A percentile compares a stretch with the other conserved stretches of the same genome.
Conservation (phyloP, 2,888 invertebrate species). For the Steinernema carpocapsae region DNA sequence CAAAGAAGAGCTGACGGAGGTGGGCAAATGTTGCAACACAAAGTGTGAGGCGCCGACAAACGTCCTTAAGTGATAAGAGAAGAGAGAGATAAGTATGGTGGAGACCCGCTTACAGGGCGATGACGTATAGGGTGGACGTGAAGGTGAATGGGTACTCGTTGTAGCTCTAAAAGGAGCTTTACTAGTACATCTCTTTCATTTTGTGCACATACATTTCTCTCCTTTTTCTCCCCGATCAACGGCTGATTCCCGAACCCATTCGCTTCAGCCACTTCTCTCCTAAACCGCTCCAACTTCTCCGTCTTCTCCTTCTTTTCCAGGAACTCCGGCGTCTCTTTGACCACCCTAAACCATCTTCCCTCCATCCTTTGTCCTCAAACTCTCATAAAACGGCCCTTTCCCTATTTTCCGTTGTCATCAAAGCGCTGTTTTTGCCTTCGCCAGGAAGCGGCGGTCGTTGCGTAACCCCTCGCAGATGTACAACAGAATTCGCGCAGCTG, state of each 20-base stretch:
- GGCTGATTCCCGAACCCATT: not conserved
- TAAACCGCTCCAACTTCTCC: slow-evolving; percentile 20
- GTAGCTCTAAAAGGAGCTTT: not conserved
- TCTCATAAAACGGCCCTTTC: not conserved
- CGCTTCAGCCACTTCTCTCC: not conserved
- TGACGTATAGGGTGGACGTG: not conserved
- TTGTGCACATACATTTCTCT: not conserved
- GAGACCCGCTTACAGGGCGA: not conserved
- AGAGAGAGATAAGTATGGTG: not conserved
- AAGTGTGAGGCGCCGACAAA: not conserved
- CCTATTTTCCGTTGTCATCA: not conserved
- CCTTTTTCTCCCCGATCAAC: not conserved
- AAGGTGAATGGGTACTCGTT: not conserved
- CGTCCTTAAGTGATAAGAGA: slow-evolving; percentile 1
- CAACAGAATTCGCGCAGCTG: slow-evolving; percentile 28
- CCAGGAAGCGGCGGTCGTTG: slow-evolving; percentile 15
- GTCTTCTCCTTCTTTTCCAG: slow-evolving; percentile 43
- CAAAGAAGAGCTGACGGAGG: not conserved
- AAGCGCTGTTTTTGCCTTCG: slow-evolving; percentile 12
- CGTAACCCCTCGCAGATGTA: slow-evolving; percentile 28
- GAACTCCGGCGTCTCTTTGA: slow-evolving; percentile 37
- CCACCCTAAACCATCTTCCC: slow-evolving; percentile 40
- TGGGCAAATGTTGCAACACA: slow-evolving; percentile 4
- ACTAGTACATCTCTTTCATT: not conserved
- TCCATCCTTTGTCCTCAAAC: not conserved